phyloP scores from a whole-genome alignment of 30 jellyfish, hydroid and myxozoan genomes.

The Catostylus mosaicus region DNA sequence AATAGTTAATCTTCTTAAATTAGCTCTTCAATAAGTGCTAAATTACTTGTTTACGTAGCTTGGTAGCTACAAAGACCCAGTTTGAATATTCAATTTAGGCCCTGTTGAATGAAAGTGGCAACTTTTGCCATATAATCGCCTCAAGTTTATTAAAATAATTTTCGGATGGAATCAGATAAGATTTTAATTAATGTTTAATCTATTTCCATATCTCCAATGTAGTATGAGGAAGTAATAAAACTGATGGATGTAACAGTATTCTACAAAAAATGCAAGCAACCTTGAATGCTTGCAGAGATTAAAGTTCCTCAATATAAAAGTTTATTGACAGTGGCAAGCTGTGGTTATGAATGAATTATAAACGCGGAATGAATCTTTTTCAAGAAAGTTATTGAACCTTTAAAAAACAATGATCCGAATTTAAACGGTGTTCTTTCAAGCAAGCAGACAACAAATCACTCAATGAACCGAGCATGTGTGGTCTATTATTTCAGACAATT shows the following conservation, averaged over 20 bases:
- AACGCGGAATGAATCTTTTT: background rate
- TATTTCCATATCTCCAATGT: no score
- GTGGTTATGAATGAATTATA: background rate
- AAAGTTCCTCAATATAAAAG: background rate
- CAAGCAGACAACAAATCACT: background rate
- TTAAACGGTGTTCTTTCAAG: background rate
- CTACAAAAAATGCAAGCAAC: background rate
- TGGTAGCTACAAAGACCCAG: background rate
- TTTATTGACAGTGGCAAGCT: constrained; percentile 6
- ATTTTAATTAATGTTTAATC: no score
- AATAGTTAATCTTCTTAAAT: constrained; percentile 1
- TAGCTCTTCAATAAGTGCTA: constrained; percentile 19
- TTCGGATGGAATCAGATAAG: no score
- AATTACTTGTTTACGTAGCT: background rate
- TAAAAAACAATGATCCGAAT: background rate
- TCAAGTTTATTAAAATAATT: no score
- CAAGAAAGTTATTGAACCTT: constrained; percentile 6
- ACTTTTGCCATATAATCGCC: no score
- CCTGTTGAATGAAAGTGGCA: background rate
- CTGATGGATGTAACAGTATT: no score
- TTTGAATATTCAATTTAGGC: background rate
- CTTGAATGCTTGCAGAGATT: background rate
- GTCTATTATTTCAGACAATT: no score
- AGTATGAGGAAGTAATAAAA: no score
- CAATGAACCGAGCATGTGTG: background rate